These are phyloP conservation scores for Chouioia cunea DNA, from an alignment of 2,888 invertebrate genomes.

Conservation along the genomic window DNA sequence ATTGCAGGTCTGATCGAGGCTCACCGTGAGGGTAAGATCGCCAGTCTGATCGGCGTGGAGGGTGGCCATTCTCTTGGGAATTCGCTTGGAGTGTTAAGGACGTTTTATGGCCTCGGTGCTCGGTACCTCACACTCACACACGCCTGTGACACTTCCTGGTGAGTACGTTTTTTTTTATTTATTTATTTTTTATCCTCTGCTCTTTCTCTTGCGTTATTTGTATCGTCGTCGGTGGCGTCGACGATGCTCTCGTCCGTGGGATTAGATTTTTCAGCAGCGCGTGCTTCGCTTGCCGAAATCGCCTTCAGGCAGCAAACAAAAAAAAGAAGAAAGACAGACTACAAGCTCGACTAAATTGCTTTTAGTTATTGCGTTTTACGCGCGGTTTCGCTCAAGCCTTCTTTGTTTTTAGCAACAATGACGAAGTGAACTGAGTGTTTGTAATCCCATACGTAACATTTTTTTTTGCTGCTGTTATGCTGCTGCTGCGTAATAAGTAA, in stretches of 20 bases:
- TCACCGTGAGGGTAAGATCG: constrained; percentile 81
- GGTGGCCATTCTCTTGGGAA: constrained; percentile 94
- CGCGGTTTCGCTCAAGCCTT: not conserved
- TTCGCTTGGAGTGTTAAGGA: constrained; percentile 87
- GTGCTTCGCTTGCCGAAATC: constrained; percentile 33
- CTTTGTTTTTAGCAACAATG: not conserved
- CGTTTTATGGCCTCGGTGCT: constrained; percentile 90
- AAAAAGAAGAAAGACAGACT: not conserved
- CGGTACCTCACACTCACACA: constrained; percentile 92
- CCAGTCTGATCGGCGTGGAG: constrained; percentile 91
- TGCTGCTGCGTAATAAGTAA: too few relatives aligned
- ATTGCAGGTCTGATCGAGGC: constrained; percentile 77
- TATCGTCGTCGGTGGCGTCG: not conserved
- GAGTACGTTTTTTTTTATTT: constrained; percentile 52
- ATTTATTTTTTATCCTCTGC: not conserved
- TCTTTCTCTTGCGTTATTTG: not conserved
- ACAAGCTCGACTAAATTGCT: constrained; percentile 32
- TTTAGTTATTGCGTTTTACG: constrained; percentile 26
- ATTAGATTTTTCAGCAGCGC: constrained; percentile 34
- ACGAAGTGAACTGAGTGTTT: too few relatives aligned
- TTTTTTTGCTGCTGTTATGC: too few relatives aligned
- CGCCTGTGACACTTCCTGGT: constrained; percentile 92
- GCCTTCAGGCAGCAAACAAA: not conserved
- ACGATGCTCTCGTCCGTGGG: constrained; percentile 21
- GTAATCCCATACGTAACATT: too few relatives aligned